These are phyloP conservation scores for Callaeas wilsoni DNA, from an alignment of 2,113 vertebrate genomes.

Conservation along the genomic window DNA sequence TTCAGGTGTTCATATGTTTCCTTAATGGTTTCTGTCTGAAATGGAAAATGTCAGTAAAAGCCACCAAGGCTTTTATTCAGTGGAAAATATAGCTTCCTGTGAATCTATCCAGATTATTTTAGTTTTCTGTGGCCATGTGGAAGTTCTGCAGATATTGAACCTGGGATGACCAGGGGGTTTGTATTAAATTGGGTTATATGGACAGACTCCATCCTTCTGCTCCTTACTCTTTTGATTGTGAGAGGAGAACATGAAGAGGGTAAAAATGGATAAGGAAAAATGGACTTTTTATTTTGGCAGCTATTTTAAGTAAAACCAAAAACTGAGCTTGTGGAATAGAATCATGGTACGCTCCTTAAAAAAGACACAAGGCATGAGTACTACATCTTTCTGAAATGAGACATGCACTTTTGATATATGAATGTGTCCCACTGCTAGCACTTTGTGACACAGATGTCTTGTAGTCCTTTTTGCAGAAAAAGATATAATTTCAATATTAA, in stretches of 20 bases:
- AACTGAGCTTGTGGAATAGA: neutral
- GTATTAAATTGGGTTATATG: neutral
- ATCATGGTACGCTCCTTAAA: neutral
- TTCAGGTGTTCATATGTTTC: neutral
- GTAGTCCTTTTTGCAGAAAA: neutral
- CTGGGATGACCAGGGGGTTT: neutral
- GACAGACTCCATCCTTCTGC: neutral
- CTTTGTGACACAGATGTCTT: neutral
- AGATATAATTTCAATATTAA: neutral
- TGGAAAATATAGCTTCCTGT: neutral
- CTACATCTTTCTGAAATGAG: neutral
- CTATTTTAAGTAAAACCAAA: neutral
- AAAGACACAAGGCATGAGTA: neutral
- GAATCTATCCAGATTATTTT: neutral
- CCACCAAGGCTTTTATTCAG: neutral
- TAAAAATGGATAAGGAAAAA: neutral
- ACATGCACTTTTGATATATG: neutral
- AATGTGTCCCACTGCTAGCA: neutral
- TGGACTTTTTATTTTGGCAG: neutral
- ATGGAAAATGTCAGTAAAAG: neutral
- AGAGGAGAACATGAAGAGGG: neutral
- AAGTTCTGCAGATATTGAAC: neutral
- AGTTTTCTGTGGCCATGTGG: neutral
- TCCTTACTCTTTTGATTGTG: neutral
- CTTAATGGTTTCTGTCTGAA: neutral